These are phyloP conservation scores for Spialia ferax DNA, from an alignment of 2,888 invertebrate species.

Conservation along the genomic window DNA sequence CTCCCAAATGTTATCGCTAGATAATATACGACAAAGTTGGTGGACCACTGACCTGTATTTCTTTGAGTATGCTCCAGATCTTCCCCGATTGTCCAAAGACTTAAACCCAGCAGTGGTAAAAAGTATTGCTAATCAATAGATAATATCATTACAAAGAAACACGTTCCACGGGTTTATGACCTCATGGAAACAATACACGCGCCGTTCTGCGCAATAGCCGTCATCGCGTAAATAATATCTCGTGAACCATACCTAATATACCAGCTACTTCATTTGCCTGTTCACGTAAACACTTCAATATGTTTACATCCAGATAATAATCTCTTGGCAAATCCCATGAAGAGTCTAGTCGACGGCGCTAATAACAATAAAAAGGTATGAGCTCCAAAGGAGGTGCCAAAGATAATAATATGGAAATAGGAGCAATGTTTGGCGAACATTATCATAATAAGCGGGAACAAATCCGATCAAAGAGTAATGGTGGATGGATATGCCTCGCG, in stretches of 20 bases:
- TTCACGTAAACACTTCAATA: slow-evolving; percentile 19
- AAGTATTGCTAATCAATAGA: not conserved
- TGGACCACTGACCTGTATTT: too few relatives aligned
- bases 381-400: slow-evolving; percentile 39
- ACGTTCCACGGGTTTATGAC: not conserved
- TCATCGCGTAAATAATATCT: slow-evolving; percentile 11
- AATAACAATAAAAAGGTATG: slow-evolving; percentile 40
- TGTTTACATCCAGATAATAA: slow-evolving; percentile 33
- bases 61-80: too few relatives aligned
- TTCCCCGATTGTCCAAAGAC: too few relatives aligned
- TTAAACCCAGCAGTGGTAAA: too few relatives aligned
- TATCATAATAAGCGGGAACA: slow-evolving; percentile 38
- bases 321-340: not conserved
- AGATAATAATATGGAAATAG: slow-evolving; percentile 43
- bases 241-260: slow-evolving; percentile 19
- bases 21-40: too few relatives aligned
- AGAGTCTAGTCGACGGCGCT: not conserved
- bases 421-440: slow-evolving; percentile 28
- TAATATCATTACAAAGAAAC: not conserved
- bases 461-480: slow-evolving; percentile 20
- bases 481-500: slow-evolving; percentile 9
- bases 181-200: not conserved
- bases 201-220: not conserved
- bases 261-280: slow-evolving; percentile 24
- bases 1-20: too few relatives aligned